Evolutionary conservation across 2,113 vertebrate species (phyloP), one percentile per base, ranked within the genome.

Genomic region (Neopipo cinnamomea): DNA sequence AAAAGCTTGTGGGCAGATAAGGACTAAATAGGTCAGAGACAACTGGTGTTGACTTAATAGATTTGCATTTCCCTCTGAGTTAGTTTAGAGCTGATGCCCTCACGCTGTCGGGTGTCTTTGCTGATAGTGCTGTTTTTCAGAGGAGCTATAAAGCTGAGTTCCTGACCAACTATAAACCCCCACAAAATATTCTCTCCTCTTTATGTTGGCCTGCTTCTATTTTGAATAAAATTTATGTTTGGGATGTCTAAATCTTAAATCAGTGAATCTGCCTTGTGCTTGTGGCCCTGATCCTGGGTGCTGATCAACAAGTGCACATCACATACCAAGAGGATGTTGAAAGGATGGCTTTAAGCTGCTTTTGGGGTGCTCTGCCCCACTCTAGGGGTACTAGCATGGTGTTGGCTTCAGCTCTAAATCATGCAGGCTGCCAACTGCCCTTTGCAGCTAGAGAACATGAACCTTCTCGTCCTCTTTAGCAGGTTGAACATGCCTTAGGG

Each of bases 21-120:
- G 80, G 95, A 91, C 95, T 95, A 96, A 93, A 95, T 95, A 93
- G 95, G 93, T 96, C 96, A 96, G 90, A 96, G 93, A 96, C 93
- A 96, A 94, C 93, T 95, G 90, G 78, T 96, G 93, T 96, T 96
- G 92, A 95, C 96, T 96, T 93, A 96, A 97, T 93, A 97, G 93
- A 94, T 96, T 95, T 97, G 92, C 85, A 74, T 93, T 96, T 97
- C 92, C 83, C 78, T 86, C 92, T 67, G 71, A 94, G 91, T 96
- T 91, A 85, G 93, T 96, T 91, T 95, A 95, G 90, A 95, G 79
- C 95, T 79, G 90, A 93, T 95, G 92, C 88, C 93, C 95, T 95
- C 50, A 59, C 90, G 5, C 91, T 88, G 71, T 78, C 73, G 89
- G 94, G 70, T 91, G 95, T 82, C 76, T 96, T 83, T 95, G 95